Percentiles rank a stretch among this genome's conserved stretches.
phyloP scores from a whole-genome alignment of 2,888 invertebrate species.

The Leptinotarsa haldemani region DNA sequence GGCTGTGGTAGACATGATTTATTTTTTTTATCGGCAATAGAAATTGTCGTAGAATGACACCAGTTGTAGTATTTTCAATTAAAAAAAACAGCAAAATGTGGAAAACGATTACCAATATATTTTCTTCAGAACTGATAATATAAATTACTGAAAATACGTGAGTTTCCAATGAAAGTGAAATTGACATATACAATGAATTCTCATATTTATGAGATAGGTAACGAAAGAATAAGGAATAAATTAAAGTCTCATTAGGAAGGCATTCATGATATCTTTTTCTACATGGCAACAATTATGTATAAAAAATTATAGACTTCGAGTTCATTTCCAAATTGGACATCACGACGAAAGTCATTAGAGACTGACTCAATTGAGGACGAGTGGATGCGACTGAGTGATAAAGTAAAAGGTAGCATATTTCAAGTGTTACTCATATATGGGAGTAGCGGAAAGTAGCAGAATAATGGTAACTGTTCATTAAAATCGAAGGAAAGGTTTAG shows the following conservation, averaged over 20 bases:
- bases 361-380: slow-evolving; percentile 3
- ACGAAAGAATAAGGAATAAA: not conserved
- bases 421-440: not conserved
- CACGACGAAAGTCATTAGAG: slow-evolving; percentile 3
- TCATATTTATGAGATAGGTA: too few relatives aligned
- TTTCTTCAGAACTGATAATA: too few relatives aligned
- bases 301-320: not conserved
- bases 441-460: slow-evolving; percentile 8
- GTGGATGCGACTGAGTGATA: not conserved
- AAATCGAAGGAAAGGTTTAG: not conserved
- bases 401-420: not conserved
- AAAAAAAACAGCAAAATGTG: too few relatives aligned
- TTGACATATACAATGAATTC: too few relatives aligned
- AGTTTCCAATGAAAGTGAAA: too few relatives aligned
- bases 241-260: not conserved
- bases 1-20: too few relatives aligned
- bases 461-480: slow-evolving; percentile 5
- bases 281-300: not conserved
- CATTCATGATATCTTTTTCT: not conserved
- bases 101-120: too few relatives aligned
- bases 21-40: too few relatives aligned
- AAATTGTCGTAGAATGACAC: too few relatives aligned
- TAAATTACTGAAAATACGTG: too few relatives aligned
- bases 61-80: too few relatives aligned
- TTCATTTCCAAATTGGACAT: not conserved